Evolutionary conservation across 1,140 invertebrate species (phyloP).

Genomic region (Coptotermes formosanus): DNA sequence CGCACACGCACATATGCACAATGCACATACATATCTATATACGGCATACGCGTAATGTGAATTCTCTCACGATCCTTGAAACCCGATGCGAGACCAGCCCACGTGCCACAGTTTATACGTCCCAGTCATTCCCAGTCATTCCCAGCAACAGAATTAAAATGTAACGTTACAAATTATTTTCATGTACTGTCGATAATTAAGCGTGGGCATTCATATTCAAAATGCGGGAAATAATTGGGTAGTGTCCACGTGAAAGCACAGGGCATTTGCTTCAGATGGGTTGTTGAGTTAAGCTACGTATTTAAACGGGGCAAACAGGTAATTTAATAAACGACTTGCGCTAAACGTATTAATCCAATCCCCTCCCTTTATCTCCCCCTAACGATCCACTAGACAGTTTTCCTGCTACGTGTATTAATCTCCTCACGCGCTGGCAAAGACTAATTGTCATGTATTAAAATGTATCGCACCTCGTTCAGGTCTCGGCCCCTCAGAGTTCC

Average conservation of each 20-base stretch:
- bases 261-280: neutral
- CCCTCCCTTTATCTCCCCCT: neutral
- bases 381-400: neutral
- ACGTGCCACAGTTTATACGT: too few relatives aligned
- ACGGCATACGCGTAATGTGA: too few relatives aligned
- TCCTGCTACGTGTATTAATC: constrained; percentile 1
- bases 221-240: neutral
- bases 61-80: too few relatives aligned
- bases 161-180: too few relatives aligned
- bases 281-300: neutral
- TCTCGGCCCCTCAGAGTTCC: too few relatives aligned
- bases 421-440: neutral
- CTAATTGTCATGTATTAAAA: neutral
- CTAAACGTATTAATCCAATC: constrained; percentile 4
- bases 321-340: constrained; percentile 17
- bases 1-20: too few relatives aligned
- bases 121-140: too few relatives aligned
- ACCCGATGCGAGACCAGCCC: too few relatives aligned
- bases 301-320: neutral
- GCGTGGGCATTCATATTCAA: too few relatives aligned
- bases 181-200: too few relatives aligned
- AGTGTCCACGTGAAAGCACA: neutral
- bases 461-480: neutral
- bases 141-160: too few relatives aligned
- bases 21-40: too few relatives aligned